Percentiles rank a stretch among this genome's conserved stretches.
These are phyloP conservation scores for Parazoanthus swiftii DNA, from an alignment of 92 coral and sea anemone species.

Conservation along the genomic window DNA sequence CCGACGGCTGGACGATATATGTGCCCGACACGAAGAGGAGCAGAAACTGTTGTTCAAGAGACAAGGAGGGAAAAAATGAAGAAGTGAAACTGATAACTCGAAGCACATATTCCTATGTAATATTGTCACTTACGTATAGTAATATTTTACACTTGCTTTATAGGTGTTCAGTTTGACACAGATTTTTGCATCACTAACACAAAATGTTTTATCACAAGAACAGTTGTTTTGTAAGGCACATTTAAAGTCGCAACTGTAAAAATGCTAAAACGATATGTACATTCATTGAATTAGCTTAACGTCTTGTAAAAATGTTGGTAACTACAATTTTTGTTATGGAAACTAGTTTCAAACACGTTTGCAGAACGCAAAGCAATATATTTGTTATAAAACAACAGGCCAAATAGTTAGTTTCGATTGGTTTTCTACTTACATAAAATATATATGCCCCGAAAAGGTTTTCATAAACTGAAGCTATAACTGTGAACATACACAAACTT, in stretches of 20 bases:
- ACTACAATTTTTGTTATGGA: background rate
- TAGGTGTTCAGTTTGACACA: background rate
- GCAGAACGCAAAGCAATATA: too few species aligned
- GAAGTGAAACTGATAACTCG: background rate
- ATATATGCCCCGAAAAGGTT: too few species aligned
- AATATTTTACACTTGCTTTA: background rate
- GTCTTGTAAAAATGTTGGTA: background rate
- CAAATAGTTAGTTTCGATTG: too few species aligned
- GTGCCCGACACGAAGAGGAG: constrained; percentile 79
- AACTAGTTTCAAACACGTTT: background rate
- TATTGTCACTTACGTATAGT: background rate
- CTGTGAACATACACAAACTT: background rate
- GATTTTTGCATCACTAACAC: background rate
- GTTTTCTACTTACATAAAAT: too few species aligned
- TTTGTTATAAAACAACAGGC: too few species aligned
- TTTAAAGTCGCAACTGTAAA: too few species aligned
- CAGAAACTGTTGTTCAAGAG: constrained; percentile 63
- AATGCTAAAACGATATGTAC: background rate
- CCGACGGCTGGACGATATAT: constrained; percentile 76
- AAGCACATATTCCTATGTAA: background rate
- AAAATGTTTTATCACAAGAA: background rate
- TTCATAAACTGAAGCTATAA: too few species aligned
- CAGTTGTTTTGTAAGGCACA: background rate
- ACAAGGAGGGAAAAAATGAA: constrained; percentile 44
- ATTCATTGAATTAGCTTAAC: background rate